These are phyloP conservation scores for Monoplex corrugatus DNA, from an alignment of 2,888 invertebrate species.

Conservation along the genomic window DNA sequence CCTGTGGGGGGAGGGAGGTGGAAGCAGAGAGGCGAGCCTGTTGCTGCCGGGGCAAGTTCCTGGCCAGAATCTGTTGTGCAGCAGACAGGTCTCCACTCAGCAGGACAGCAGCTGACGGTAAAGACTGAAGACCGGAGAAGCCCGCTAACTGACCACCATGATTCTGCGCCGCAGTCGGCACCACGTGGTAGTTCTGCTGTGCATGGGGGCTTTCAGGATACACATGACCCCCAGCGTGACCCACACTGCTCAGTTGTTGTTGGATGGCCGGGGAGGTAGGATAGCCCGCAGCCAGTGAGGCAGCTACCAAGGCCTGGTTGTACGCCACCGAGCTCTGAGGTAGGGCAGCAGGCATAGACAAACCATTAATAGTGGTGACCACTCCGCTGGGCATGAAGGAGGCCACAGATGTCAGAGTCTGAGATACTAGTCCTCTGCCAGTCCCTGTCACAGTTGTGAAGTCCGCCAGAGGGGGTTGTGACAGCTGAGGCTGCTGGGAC, in stretches of 20 bases:
- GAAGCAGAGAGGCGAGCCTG: neutral
- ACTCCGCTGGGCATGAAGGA: constrained; percentile 38
- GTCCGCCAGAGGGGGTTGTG: neutral
- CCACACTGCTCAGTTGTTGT: neutral
- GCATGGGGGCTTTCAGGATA: constrained; percentile 43
- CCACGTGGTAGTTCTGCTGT: constrained; percentile 41
- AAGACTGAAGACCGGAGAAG: neutral
- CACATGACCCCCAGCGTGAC: constrained; percentile 38
- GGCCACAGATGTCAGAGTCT: constrained; percentile 21
- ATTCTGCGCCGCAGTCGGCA: constrained; percentile 8
- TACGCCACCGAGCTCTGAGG: constrained; percentile 33
- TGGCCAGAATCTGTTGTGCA: constrained; percentile 18
- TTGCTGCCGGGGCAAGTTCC: constrained; percentile 19
- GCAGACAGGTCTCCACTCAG: neutral
- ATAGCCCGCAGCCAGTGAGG: constrained; percentile 42
- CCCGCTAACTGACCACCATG: constrained; percentile 32
- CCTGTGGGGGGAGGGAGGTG: constrained; percentile 1
- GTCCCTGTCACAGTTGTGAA: constrained; percentile 20
- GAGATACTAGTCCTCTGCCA: neutral
- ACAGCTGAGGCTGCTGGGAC: neutral
- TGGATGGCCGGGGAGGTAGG: constrained; percentile 37
- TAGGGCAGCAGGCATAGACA: constrained; percentile 7
- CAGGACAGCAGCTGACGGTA: constrained; percentile 6
- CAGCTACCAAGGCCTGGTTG: constrained; percentile 43
- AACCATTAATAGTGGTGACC: constrained; percentile 42